These are phyloP conservation scores for Melanostoma mellinum DNA, from an alignment of 2,888 invertebrate genomes.

Conservation along the genomic window DNA sequence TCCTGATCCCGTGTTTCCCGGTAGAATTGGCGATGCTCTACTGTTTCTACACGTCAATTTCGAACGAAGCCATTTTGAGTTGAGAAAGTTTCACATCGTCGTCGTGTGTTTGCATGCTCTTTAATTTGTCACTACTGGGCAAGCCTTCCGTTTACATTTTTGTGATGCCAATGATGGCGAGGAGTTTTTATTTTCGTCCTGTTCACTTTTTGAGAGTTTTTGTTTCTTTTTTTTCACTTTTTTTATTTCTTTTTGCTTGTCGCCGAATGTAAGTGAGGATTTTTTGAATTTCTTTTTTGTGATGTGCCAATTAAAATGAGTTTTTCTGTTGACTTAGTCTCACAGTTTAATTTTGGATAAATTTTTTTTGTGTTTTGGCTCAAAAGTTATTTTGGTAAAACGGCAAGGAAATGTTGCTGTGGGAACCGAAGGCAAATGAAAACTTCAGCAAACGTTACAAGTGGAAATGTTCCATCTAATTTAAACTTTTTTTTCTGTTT, in stretches of 20 bases:
- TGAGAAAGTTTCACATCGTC: slow-evolving; percentile 46
- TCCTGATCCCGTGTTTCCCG: slow-evolving; percentile 34
- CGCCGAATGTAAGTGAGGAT: neutral
- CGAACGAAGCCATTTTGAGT: slow-evolving; percentile 53
- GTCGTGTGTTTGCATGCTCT: slow-evolving; percentile 53
- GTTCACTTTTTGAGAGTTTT: slow-evolving; percentile 31
- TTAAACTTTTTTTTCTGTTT: neutral
- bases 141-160: slow-evolving; percentile 42
- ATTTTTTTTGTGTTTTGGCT: slow-evolving; percentile 24
- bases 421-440: slow-evolving; percentile 8
- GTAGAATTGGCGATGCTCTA: slow-evolving; percentile 11
- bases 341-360: slow-evolving; percentile 64
- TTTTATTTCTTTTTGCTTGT: neutral
- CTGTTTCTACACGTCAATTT: slow-evolving; percentile 50
- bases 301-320: slow-evolving; percentile 69
- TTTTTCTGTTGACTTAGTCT: slow-evolving; percentile 71
- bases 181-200: slow-evolving; percentile 44
- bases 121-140: slow-evolving; percentile 61
- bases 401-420: slow-evolving; percentile 34
- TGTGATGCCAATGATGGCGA: slow-evolving; percentile 57
- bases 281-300: slow-evolving; percentile 21
- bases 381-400: slow-evolving; percentile 27
- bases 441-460: slow-evolving; percentile 1
- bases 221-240: neutral
- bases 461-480: slow-evolving; percentile 37